A percentile compares a stretch with the other conserved stretches of the same genome.
Evolutionary conservation across 1,140 invertebrate genomes (phyloP).

Genomic region (Brachionus plicatilis): DNA sequence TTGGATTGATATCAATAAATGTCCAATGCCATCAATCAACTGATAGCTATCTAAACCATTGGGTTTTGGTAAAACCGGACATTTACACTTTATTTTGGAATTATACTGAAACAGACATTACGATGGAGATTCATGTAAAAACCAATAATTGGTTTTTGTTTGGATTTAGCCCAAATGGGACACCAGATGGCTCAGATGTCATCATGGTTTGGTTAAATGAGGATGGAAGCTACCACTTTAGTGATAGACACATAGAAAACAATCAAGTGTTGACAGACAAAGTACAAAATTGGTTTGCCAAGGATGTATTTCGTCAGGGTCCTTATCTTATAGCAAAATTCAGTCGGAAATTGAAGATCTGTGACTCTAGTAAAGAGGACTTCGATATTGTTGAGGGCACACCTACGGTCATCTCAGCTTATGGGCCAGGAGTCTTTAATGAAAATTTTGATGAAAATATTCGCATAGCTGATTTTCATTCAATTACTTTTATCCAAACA

Average conservation of each 20-base stretch:
- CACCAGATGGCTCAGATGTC: slow-evolving; percentile 13
- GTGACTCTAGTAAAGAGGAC: not conserved
- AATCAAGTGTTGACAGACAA: not conserved
- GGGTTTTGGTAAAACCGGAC: not conserved
- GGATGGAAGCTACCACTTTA: not conserved
- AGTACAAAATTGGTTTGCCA: not conserved
- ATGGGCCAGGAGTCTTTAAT: not conserved
- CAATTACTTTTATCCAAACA: not conserved
- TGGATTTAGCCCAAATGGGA: not conserved
- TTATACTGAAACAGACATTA: slow-evolving; percentile 10
- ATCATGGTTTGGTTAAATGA: slow-evolving; percentile 19
- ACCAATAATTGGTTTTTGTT: slow-evolving; percentile 24
- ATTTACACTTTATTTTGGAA: not conserved
- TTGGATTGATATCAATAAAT: not conserved
- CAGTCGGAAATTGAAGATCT: slow-evolving; percentile 1
- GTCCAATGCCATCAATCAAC: not conserved
- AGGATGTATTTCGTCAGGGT: not conserved
- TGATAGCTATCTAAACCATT: not conserved
- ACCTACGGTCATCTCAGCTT: not conserved
- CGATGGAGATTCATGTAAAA: slow-evolving; percentile 2
- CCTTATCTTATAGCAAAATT: not conserved
- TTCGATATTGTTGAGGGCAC: not conserved
- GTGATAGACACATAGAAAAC: not conserved
- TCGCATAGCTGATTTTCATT: not conserved
- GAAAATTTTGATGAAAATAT: not conserved